A percentile compares a stretch with the other conserved stretches of the same genome.
Conservation (phyloP, 2,797 vertebrate genomes). For the Prunella strophiata region DNA sequence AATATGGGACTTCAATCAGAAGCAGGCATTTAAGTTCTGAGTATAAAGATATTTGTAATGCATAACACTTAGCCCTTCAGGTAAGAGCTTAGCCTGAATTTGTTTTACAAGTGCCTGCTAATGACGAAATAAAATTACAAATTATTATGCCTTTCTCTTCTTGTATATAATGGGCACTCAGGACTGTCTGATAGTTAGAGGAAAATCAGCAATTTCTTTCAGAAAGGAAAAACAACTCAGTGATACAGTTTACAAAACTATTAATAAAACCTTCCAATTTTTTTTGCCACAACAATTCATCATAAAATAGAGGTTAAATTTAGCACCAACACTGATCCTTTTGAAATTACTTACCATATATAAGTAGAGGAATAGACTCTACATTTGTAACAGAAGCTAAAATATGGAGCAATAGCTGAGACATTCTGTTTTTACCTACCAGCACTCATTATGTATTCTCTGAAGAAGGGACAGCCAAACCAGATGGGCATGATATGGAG, state of each 20-base stretch:
- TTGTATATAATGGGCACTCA: not conserved
- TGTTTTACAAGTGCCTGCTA: not conserved
- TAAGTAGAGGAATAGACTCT: not conserved
- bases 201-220: not conserved
- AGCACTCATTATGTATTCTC: slow-evolving; percentile 87
- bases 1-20: not conserved
- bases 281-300: not conserved
- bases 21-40: not conserved
- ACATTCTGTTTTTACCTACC: slow-evolving; percentile 77
- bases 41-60: not conserved
- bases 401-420: not conserved
- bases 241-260: not conserved
- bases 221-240: not conserved
- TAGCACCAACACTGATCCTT: not conserved
- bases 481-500: slow-evolving; percentile 87
- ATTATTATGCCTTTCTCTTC: not conserved
- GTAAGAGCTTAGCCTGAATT: not conserved
- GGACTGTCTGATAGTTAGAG: not conserved
- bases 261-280: not conserved
- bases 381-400: not conserved
- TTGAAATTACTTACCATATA: not conserved
- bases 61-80: not conserved
- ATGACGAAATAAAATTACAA: not conserved
- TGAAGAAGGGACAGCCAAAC: slow-evolving; percentile 89
- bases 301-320: not conserved